Percentiles rank a stretch among this genome's conserved stretches.
These are phyloP conservation scores for Porphyrio hochstetteri DNA, from an alignment of 2,113 vertebrate species.

Conservation along the genomic window DNA sequence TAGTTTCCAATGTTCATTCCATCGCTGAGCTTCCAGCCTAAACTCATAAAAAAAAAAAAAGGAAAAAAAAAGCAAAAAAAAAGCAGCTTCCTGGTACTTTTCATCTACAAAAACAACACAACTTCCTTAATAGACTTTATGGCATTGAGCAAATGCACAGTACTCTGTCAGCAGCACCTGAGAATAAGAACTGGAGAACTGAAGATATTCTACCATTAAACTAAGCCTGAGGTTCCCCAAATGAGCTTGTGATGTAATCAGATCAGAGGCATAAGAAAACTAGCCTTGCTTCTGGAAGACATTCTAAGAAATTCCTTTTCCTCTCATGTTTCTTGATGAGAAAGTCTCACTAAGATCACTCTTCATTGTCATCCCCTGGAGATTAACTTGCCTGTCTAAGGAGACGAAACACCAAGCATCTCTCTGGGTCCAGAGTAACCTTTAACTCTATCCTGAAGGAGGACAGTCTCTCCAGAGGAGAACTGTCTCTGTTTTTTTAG, in stretches of 20 bases:
- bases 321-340: background rate
- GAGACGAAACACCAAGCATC: background rate
- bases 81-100: background rate
- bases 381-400: background rate
- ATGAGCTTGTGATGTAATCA: background rate
- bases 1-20: background rate
- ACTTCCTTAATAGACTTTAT: background rate
- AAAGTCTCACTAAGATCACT: background rate
- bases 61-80: no score
- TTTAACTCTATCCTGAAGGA: background rate
- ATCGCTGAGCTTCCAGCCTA: background rate
- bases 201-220: background rate
- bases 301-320: background rate
- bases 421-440: background rate
- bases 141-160: background rate
- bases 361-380: background rate
- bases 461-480: background rate
- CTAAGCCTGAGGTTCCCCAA: fast-evolving
- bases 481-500: background rate
- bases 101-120: background rate
- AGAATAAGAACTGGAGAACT: background rate
- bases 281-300: background rate
- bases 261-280: background rate
- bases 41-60: background rate
- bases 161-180: background rate